Base-by-base conservation (phyloP, 2,888 invertebrate genomes). In the Polyploca ridens region DNA sequence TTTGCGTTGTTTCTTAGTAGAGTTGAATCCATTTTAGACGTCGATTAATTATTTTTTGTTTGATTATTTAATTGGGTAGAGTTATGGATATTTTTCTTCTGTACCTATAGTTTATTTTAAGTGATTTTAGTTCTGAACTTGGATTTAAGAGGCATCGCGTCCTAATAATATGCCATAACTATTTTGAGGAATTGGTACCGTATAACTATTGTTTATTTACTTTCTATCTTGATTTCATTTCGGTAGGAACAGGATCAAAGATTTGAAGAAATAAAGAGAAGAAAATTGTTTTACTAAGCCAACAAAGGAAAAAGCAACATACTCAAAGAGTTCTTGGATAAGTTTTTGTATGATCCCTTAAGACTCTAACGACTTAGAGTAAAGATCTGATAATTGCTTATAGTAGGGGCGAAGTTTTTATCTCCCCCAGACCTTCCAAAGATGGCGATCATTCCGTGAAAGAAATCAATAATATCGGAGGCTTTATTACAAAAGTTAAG, bases 401-500 rank as follows among this genome's bases (percentile, higher is more conserved):
- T 65, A 71, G 65, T 68, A 73, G 67, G 67, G 65, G 54, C 61
- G 41, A 75, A 73, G 66, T 74, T 75, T 75, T 72, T 76, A 72
- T 71, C 69, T 73, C 65, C 62, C 64, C 64, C 63, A 46, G 62
- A 71, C 49, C 63, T 66, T 63, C 60, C 59, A 64, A 59, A 71
- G 72, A 71, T 63, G 69, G 62, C 65, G 62, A 72, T 71, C 72
- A 74, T 72, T 63, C 63, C 69, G 66, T 67, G 67, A 71, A 69
- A 73, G 64, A 76, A 77, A 81, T 81, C 82, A 76, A 79, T 41
- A 41, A 41, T 79, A 81, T 72, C 66, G 68, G 69, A 69, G 67
- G 68, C 69, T 75, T 76, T 79, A 80, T 82, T 77, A 73, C 68
- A 66, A 80, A 84, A 84, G 72, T 81, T 84, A 66, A 64, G 63